phyloP scores from a whole-genome alignment of 2,797 vertebrate genomes.

The Enteromius treurensis region DNA sequence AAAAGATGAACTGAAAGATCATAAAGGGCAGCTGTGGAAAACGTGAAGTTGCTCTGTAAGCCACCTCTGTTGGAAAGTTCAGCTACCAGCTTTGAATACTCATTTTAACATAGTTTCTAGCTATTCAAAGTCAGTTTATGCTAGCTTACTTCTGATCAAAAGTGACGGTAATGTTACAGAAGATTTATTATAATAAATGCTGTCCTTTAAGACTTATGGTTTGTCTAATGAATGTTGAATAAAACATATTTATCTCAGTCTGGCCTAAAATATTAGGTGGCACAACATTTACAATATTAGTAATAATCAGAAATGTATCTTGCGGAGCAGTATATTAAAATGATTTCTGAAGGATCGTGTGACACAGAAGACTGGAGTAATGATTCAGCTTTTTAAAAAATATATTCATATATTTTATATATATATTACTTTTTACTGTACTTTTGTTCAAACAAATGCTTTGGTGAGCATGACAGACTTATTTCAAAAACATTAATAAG shows the following conservation, averaged over 20 bases:
- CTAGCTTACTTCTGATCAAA: neutral
- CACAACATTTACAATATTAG: neutral
- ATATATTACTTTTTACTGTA: neutral
- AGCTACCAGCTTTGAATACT: neutral
- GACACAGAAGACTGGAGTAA: neutral
- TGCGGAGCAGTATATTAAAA: neutral
- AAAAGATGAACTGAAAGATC: neutral
- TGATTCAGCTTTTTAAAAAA: neutral
- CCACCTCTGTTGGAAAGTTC: neutral
- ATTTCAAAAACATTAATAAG: neutral
- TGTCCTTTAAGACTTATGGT: neutral
- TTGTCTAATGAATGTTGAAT: neutral
- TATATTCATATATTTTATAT: neutral
- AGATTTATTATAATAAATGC: neutral
- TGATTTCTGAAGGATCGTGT: neutral
- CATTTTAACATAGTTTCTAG: neutral
- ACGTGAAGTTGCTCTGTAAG: neutral
- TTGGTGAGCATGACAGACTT: neutral
- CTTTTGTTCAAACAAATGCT: neutral
- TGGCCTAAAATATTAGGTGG: neutral
- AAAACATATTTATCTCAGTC: neutral
- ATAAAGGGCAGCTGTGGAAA: constrained; percentile 6
- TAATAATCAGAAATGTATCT: neutral
- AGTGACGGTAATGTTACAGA: neutral
- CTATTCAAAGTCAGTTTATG: neutral